A percentile compares a stretch with the other conserved stretches of the same genome.
Conservation (phyloP, 2,113 vertebrate genomes). For the Syngnathus typhle region DNA sequence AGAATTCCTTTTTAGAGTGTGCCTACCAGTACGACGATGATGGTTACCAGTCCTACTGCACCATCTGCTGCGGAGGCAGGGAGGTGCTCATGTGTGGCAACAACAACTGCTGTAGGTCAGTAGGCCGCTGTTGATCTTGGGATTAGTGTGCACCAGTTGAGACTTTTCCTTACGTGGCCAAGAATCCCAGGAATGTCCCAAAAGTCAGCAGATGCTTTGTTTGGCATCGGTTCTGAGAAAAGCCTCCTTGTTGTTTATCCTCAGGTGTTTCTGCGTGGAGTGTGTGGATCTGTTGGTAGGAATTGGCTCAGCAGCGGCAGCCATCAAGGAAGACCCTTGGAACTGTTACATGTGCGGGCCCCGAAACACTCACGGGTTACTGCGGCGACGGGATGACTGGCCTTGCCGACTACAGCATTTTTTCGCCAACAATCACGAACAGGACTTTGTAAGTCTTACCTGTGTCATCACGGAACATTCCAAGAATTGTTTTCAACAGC, state of each 20-base stretch:
- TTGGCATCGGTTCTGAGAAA: neutral
- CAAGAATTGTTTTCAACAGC: too few species aligned
- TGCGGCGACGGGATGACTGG: conserved; percentile 93
- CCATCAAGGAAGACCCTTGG: conserved; percentile 97
- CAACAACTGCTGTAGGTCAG: conserved; percentile 97
- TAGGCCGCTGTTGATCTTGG: neutral
- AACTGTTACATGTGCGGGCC: conserved; percentile 98
- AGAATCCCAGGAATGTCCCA: neutral
- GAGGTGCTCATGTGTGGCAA: conserved; percentile 98
- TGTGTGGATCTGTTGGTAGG: conserved; percentile 95
- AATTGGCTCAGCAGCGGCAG: conserved; percentile 80
- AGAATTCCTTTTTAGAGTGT: conserved; percentile 98
- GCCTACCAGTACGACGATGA: conserved; percentile 97
- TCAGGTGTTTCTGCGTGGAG: conserved; percentile 96
- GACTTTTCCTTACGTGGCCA: conserved; percentile 10
- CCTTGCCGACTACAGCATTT: conserved; percentile 91
- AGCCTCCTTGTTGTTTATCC: conserved; percentile 11
- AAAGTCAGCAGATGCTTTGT: neutral
- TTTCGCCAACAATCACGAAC: conserved; percentile 98
- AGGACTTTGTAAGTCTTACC: conserved; percentile 87
- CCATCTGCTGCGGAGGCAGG: conserved; percentile 95
- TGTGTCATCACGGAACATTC: neutral
- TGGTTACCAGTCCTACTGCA: conserved; percentile 97
- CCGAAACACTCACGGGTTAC: conserved; percentile 78
- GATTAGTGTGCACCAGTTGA: neutral